Base-by-base conservation (phyloP, 2,113 vertebrate genomes). In the Entosphenus tridentatus region DNA sequence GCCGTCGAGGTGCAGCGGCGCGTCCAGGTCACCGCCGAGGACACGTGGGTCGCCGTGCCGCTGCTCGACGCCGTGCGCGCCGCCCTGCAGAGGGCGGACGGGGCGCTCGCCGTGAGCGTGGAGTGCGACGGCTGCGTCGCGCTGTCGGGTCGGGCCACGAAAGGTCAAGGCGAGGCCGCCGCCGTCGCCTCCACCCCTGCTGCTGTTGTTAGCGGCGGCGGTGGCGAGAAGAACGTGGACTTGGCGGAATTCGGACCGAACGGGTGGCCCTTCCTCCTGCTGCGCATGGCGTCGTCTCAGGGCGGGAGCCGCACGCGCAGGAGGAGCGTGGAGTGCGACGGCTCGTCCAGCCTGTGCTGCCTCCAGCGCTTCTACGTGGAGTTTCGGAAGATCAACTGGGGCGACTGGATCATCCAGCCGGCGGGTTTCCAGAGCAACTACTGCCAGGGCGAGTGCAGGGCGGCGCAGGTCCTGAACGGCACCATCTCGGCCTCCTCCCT, bases 301-400 rank as follows among this genome's bases (percentile, higher is more conserved):
- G 85, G 84, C 72, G 87, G 90, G 77, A 91, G 96, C 80, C 89
- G 89, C 70, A 98, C 96, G 71, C 87, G 92, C 21, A 98, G 96
- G 79, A 82, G 93, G 69, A 92, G 93, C 71, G 83, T 98, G 71
- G 93, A 98, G 77, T 98, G 93, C 0, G 93, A 96, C 56, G 93
- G 93, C 73, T 83, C 79, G 75, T 91, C 86, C 71, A 88, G 85
- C 77, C 83, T 98, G 68, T 98, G 93, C 81, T 98, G 93, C 80
- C 82, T 91, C 74, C 93, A 96, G 79, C 92, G 96, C 82, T 96
- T 98, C 80, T 98, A 89, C 83, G 96, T 98, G 70, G 93, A 98
- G 83, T 98, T 98, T 80, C 87, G 89, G 73, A 85, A 92, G 71
- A 96, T 98, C 56, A 89, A 90, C 77, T 98, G 93, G 93, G 95